phyloP scores from a whole-genome alignment of 2,797 vertebrate genomes.

The Malurus splendens region DNA sequence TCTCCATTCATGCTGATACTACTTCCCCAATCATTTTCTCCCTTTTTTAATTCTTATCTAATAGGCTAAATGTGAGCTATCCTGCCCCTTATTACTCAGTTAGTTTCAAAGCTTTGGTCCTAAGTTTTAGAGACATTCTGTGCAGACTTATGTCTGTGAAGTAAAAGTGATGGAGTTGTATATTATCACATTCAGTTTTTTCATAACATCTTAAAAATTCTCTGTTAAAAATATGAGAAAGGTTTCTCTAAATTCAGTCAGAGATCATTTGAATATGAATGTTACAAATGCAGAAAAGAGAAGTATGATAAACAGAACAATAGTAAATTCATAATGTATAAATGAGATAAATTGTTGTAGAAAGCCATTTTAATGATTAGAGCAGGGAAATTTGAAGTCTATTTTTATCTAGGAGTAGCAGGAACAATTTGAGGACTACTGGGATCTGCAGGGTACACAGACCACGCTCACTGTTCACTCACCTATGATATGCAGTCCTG shows the following conservation, averaged over 20 bases:
- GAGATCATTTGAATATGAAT: neutral
- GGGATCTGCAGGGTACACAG: neutral
- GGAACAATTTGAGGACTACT: neutral
- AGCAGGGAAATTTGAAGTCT: neutral
- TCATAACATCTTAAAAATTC: neutral
- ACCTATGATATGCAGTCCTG: neutral
- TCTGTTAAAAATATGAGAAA: neutral
- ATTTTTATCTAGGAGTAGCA: neutral
- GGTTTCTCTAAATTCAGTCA: neutral
- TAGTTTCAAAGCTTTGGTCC: neutral
- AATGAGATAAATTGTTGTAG: neutral
- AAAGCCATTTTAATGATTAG: neutral
- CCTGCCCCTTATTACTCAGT: neutral
- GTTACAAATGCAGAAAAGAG: neutral
- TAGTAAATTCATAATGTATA: neutral
- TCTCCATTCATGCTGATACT: neutral
- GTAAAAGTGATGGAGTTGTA: neutral
- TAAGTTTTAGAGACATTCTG: neutral
- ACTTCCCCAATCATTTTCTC: neutral
- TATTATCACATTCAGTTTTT: neutral
- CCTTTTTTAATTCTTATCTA: neutral
- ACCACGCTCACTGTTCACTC: fast-evolving
- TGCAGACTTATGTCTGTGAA: neutral
- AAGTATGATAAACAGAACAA: neutral
- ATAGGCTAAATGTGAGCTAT: neutral